A percentile compares a stretch with the other conserved stretches of the same genome.
Conservation (phyloP, 2,888 invertebrate genomes). For the Limnephilus rhombicus region DNA sequence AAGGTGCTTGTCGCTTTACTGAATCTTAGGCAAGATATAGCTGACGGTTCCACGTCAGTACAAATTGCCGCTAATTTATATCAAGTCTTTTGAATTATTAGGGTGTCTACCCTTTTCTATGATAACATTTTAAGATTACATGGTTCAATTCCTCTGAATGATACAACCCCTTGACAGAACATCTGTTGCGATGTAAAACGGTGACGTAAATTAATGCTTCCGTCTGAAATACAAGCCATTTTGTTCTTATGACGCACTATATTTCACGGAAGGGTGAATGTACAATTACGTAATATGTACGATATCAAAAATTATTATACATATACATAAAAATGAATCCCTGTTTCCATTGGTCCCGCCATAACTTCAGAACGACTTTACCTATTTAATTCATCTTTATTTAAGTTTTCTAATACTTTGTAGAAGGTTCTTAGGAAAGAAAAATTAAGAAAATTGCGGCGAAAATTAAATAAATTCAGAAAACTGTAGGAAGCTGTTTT, state of each 20-base stretch:
- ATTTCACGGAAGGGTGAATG: not conserved
- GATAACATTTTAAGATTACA: conserved; percentile 48
- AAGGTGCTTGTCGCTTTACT: conserved; percentile 26
- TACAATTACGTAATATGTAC: not conserved
- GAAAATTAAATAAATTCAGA: too few species aligned
- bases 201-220: conserved; percentile 29
- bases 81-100: conserved; percentile 61
- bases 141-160: conserved; percentile 25
- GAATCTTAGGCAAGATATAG: conserved; percentile 34
- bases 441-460: too few species aligned
- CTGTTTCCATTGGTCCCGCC: too few species aligned
- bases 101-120: conserved; percentile 55
- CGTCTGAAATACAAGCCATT: not conserved
- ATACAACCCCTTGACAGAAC: conserved; percentile 9
- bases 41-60: conserved; percentile 56
- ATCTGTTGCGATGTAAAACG: conserved; percentile 37
- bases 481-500: too few species aligned
- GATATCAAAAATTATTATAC: too few species aligned
- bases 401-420: too few species aligned
- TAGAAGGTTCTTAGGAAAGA: too few species aligned
- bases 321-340: too few species aligned
- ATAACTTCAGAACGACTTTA: too few species aligned
- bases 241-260: not conserved
- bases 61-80: conserved; percentile 65
- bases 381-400: too few species aligned